These are phyloP conservation scores for Ypsolopha sequella DNA, from an alignment of 2,888 invertebrate genomes.

Conservation along the genomic window DNA sequence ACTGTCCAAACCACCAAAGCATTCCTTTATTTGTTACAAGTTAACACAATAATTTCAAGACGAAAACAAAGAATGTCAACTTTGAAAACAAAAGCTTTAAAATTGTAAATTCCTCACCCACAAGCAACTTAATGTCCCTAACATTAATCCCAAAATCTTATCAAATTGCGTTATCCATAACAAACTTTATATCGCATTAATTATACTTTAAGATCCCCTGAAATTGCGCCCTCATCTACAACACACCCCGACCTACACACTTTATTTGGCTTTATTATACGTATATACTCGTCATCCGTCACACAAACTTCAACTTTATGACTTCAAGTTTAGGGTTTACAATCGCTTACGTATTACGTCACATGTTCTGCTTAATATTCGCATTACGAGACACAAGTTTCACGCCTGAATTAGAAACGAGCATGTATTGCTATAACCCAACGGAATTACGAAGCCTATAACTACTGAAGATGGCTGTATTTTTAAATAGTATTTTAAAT, in stretches of 20 bases:
- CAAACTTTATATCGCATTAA: not conserved
- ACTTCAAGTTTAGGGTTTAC: conserved; percentile 6
- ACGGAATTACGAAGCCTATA: conserved; percentile 5
- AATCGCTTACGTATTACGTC: conserved; percentile 6
- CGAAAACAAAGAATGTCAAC: too few relatives aligned
- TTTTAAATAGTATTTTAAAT: not conserved
- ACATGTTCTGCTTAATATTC: conserved; percentile 16
- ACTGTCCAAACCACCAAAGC: too few relatives aligned
- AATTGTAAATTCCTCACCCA: too few relatives aligned
- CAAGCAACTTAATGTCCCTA: not conserved
- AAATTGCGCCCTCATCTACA: conserved; percentile 3
- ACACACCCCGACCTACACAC: conserved; percentile 12
- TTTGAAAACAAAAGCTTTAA: too few relatives aligned
- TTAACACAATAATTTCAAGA: too few relatives aligned
- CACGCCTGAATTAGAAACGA: conserved; percentile 21
- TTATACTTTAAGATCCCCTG: not conserved
- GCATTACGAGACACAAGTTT: conserved; percentile 25
- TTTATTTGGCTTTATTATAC: conserved; percentile 13
- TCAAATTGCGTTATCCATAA: too few relatives aligned
- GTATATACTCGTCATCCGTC: conserved; percentile 9
- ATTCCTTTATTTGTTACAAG: too few relatives aligned
- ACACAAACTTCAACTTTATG: conserved; percentile 13
- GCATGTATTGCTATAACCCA: conserved; percentile 9
- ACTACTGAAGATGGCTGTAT: conserved; percentile 1
- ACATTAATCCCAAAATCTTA: too few relatives aligned